These are phyloP conservation scores for Sebastes diaconus DNA, from an alignment of 2,797 vertebrate genomes.

Conservation along the genomic window DNA sequence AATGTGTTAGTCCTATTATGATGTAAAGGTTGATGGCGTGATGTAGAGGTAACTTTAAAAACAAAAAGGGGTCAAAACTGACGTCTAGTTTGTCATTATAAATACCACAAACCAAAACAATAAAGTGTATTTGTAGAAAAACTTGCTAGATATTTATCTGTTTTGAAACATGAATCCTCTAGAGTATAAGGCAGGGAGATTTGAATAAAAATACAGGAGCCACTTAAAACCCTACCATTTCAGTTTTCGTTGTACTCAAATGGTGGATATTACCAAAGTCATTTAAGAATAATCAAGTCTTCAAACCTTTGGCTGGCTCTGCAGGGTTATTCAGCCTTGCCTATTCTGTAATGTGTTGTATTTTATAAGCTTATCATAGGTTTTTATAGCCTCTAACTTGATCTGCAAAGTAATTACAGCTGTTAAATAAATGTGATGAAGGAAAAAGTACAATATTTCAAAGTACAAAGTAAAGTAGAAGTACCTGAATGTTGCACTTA, in stretches of 20 bases:
- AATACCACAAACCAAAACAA: not conserved
- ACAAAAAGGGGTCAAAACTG: not conserved
- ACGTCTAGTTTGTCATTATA: not conserved
- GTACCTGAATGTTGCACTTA: no score
- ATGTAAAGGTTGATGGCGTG: not conserved
- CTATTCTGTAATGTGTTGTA: not conserved
- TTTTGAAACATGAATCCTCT: not conserved
- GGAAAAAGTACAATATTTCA: not conserved
- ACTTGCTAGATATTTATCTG: not conserved
- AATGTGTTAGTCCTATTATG: not conserved
- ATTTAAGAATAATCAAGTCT: not conserved
- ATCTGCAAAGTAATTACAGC: not conserved
- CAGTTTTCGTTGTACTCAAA: not conserved
- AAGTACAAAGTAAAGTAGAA: no score
- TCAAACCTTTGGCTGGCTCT: not conserved
- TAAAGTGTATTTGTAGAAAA: no score
- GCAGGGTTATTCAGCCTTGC: no score
- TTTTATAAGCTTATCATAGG: not conserved
- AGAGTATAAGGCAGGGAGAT: no score
- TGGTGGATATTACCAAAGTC: not conserved
- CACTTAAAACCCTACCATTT: not conserved
- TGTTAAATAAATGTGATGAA: not conserved
- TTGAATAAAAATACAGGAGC: no score
- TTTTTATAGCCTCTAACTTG: not conserved
- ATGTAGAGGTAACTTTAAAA: not conserved